Base-by-base conservation (phyloP, 2,888 invertebrate species). In the Synanthedon vespiformis region DNA sequence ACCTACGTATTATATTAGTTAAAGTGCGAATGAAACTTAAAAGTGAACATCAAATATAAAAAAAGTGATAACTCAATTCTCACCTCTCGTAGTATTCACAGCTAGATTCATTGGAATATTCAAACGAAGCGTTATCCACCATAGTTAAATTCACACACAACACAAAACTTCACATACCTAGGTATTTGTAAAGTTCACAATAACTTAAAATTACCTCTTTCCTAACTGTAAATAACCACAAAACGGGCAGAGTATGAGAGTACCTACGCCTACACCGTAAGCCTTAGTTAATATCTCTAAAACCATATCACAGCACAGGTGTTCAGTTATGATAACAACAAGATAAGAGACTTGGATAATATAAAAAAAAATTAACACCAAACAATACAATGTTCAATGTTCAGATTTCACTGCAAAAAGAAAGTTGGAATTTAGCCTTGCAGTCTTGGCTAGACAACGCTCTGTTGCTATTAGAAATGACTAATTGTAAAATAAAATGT, bases 91-190 rank as follows among this genome's bases (percentile, higher is more conserved):
- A 59, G 16, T 53, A 12, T 11, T 50, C 53, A 4, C 69, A 71
- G 51, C 83, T 83, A 13, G 86, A 87, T 56, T 80, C 85, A 53
- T 85, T 86, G 3, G 84, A 85, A 58, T 75, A 79, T 58, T 87
- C 84, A 54, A 81, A 85, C 4, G 82, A 83, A 2, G 74, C 84
- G 68, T 86, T 87, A 65, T 86, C 85, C 61, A 84, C 82, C 84
- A 86, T 85, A 65, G 58, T 79, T 58, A 34, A 50, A 27, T 50
- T 5, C 44, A 44, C 12, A 12, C n/a, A 12, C 6, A 44, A 34
- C 8, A 34, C 34, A 34, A 34, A 34, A 34, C 34, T 10, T 34
- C 34, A 34, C 34, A 34, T 34, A 8, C 34, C 34, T 34, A 4
- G 4, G 22, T 22, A 10, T 10, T 34, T 34, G 34, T 34, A 44